Evolutionary conservation across 2,888 invertebrate genomes (phyloP).

Genomic region (Trichogramma evanescens): DNA sequence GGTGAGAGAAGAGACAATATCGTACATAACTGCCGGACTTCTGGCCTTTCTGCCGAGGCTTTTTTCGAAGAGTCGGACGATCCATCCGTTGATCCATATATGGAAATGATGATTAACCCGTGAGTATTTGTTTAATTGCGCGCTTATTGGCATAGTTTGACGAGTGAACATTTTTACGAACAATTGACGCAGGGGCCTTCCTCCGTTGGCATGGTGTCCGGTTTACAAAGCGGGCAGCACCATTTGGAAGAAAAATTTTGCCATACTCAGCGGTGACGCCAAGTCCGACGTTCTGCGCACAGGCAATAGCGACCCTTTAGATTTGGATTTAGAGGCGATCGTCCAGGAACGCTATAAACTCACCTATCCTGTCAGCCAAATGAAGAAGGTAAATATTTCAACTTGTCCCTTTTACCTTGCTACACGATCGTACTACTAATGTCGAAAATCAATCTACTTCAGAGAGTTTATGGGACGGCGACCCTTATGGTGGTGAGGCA

Average conservation of each 20-base stretch:
- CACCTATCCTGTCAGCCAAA: too few species aligned
- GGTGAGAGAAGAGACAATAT: too few species aligned
- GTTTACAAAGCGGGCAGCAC: slow-evolving; percentile 42
- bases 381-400: too few species aligned
- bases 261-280: slow-evolving; percentile 23
- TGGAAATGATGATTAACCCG: slow-evolving; percentile 34
- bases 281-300: too few species aligned
- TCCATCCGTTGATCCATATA: too few species aligned
- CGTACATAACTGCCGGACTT: too few species aligned
- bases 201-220: slow-evolving; percentile 39
- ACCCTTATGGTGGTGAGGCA: slow-evolving; percentile 49
- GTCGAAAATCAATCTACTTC: slow-evolving; percentile 15
- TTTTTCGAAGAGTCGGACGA: too few species aligned
- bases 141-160: neutral
- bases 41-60: too few species aligned
- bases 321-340: too few species aligned
- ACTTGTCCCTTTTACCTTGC: too few species aligned
- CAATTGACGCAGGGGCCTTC: slow-evolving; percentile 27
- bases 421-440: neutral
- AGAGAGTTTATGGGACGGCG: slow-evolving; percentile 30
- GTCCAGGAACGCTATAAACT: too few species aligned
- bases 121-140: slow-evolving; percentile 22
- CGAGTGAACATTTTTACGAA: neutral
- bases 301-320: too few species aligned
- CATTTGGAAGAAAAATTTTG: slow-evolving; percentile 41